phyloP scores from a whole-genome alignment of 2,797 vertebrate species.

The Vespertilio murinus region DNA sequence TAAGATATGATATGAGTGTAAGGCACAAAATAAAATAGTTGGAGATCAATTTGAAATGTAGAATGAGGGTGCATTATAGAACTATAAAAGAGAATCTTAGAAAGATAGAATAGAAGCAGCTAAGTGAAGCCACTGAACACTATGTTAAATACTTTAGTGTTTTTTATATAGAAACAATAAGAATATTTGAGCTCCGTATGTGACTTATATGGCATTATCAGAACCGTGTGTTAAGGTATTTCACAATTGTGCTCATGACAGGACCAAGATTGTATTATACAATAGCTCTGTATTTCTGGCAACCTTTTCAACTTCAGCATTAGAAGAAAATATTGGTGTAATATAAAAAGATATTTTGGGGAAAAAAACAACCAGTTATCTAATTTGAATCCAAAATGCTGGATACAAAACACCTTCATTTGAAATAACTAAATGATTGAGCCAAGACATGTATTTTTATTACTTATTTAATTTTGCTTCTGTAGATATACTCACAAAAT shows the following conservation, averaged over 20 bases:
- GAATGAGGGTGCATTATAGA: not conserved
- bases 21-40: not conserved
- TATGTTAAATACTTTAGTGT: not conserved
- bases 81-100: not conserved
- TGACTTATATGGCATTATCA: not conserved
- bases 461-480: not conserved
- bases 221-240: not conserved
- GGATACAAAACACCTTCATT: not conserved
- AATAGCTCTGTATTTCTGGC: not conserved
- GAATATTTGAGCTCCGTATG: not conserved
- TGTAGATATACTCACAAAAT: not conserved
- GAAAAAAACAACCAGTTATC: not conserved
- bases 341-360: not conserved
- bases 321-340: not conserved
- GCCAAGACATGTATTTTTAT: not conserved
- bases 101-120: not conserved
- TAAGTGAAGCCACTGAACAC: not conserved
- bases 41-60: not conserved
- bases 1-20: not conserved
- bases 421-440: not conserved
- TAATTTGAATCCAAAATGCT: not conserved
- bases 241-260: not conserved
- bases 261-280: not conserved
- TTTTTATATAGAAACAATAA: not conserved
- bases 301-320: not conserved